Evolutionary conservation across 2,888 invertebrate genomes (phyloP), one percentile per base, ranked within the genome.

Genomic region (Polyommatus icarus): DNA sequence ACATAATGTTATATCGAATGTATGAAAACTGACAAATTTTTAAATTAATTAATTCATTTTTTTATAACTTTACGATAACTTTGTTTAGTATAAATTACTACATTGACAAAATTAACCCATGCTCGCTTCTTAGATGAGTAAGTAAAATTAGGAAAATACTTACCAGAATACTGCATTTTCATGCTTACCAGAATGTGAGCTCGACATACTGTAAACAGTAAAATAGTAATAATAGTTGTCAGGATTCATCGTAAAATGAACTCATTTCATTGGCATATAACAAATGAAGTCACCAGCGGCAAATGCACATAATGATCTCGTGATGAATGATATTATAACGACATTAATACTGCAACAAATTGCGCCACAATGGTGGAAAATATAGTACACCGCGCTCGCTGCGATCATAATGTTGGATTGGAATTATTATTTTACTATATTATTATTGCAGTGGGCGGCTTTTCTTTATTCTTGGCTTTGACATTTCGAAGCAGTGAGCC

Each of bases 401-500:
- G 29, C 15, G 5, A 67, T 29, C 15, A 32, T 32, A 67, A 36
- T 20, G 72, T 72, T n/a, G 40, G 36, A 18, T 71, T 29, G 71
- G 71, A 72, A 72, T 36, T n/a, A 40, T 72, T 40, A 12, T 36
- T 40, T 72, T n/a, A 72, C 36, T 40, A 36, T 46, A 73, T 54
- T 46, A 20, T 75, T 75, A 20, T 54, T 75, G 29, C 50, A 29
- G 75, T 20, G 18, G 54, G 50, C 46, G 54, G 50, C 75, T 75
- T 54, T 75, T 50, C 50, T 75, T 75, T 50, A 50, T 46, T 15
- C 75, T 50, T 50, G 75, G 50, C 75, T 29, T 54, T 75, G 75
- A 75, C 75, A 75, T 75, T 75, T 75, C 18, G 20, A 54, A 18
- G 73, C 73, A 73, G 3, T 54, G 54, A 75, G 54, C 75, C 29